A percentile compares a stretch with the other conserved stretches of the same genome.
phyloP scores from a whole-genome alignment of 2,888 invertebrate genomes.

The Folsomia manolachei region DNA sequence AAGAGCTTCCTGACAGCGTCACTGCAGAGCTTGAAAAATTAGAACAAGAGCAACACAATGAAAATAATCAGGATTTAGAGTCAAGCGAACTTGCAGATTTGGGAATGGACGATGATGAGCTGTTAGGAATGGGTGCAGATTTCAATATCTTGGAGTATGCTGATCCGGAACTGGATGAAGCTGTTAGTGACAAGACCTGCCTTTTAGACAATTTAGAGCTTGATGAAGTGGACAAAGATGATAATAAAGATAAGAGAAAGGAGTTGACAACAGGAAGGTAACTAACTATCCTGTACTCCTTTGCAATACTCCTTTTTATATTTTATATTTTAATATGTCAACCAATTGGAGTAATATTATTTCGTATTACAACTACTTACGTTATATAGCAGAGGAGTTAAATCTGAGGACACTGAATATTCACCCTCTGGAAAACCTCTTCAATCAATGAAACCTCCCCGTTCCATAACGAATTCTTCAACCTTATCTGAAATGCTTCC shows the following conservation, averaged over 20 bases:
- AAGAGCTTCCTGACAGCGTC: conserved; percentile 66
- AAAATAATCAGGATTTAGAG: conserved; percentile 60
- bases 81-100: conserved; percentile 77
- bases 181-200: conserved; percentile 75
- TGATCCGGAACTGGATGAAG: conserved; percentile 83
- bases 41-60: conserved; percentile 64
- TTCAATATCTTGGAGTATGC: conserved; percentile 95
- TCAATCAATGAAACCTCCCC: conserved; percentile 1
- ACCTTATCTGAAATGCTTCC: conserved; percentile 14
- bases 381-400: not conserved
- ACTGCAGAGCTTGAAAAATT: conserved; percentile 68
- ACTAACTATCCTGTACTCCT: conserved; percentile 3
- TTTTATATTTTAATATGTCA: too few relatives aligned
- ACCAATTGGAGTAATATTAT: too few relatives aligned
- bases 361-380: too few relatives aligned
- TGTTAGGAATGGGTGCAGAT: conserved; percentile 82
- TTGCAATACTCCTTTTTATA: too few relatives aligned
- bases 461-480: not conserved
- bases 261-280: conserved; percentile 54
- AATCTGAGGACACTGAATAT: conserved; percentile 10
- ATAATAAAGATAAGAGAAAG: conserved; percentile 55
- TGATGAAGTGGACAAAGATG: conserved; percentile 68
- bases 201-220: conserved; percentile 81
- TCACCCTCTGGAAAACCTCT: conserved; percentile 5
- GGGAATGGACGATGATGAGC: conserved; percentile 80